Conservation (phyloP, 1,140 invertebrate genomes). For the Macrobrachium rosenbergii region DNA sequence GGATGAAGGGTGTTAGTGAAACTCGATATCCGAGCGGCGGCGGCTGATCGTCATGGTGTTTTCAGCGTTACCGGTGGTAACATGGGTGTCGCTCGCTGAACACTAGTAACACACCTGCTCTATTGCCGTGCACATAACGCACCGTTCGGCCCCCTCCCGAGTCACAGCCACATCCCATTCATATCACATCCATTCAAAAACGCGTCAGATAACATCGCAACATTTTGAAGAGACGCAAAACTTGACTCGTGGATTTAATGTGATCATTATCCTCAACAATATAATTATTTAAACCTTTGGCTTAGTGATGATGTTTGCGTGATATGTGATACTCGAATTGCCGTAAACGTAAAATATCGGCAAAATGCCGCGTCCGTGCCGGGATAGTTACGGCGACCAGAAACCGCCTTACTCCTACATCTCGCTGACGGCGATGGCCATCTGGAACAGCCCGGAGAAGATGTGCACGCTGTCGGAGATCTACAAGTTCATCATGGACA, state of each 20-base stretch:
- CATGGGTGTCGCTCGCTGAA: slow-evolving; percentile 10
- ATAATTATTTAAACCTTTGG: neutral
- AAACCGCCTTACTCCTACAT: slow-evolving; percentile 60
- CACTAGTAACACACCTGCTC: neutral
- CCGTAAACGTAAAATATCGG: neutral
- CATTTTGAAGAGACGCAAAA: too few relatives aligned
- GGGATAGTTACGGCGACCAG: slow-evolving; percentile 58
- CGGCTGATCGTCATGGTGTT: slow-evolving; percentile 38
- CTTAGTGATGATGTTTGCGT: neutral
- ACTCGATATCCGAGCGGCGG: slow-evolving; percentile 57
- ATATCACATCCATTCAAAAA: too few relatives aligned
- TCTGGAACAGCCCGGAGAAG: slow-evolving; percentile 57
- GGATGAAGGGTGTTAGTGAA: slow-evolving; percentile 51
- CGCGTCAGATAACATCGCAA: too few relatives aligned
- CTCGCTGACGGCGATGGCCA: slow-evolving; percentile 58
- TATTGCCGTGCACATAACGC: too few relatives aligned
- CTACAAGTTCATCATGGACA: slow-evolving; percentile 63
- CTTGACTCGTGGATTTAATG: too few relatives aligned
- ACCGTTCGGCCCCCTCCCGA: too few relatives aligned
- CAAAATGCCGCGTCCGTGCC: slow-evolving; percentile 54
- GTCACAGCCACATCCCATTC: too few relatives aligned
- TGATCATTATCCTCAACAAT: too few relatives aligned
- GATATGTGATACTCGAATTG: slow-evolving; percentile 4
- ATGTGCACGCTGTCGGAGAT: slow-evolving; percentile 59
- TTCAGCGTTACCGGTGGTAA: slow-evolving; percentile 13